A percentile compares a stretch with the other conserved stretches of the same genome.
These are phyloP conservation scores for Falco columbarius DNA, from an alignment of 2,797 vertebrate genomes.

Conservation along the genomic window DNA sequence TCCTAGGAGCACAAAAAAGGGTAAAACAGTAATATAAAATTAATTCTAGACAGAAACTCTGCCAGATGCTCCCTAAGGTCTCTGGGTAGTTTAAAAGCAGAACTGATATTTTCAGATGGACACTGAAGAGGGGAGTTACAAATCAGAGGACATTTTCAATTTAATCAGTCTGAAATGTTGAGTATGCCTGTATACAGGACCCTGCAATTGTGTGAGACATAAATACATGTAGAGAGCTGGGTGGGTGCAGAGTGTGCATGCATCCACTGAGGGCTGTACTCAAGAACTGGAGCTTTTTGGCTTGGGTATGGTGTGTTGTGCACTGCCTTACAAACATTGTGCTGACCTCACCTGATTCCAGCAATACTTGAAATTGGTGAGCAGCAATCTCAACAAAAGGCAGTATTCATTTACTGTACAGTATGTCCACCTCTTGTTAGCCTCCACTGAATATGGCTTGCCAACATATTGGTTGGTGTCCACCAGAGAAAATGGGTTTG, in stretches of 20 bases:
- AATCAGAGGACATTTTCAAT: background rate
- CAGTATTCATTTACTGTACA: background rate
- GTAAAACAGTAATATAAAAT: background rate
- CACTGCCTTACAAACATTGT: background rate
- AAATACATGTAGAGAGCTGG: background rate
- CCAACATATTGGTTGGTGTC: background rate
- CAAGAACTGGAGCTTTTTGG: background rate
- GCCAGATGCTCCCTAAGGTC: background rate
- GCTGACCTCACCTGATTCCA: background rate
- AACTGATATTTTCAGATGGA: background rate
- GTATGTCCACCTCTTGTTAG: background rate
- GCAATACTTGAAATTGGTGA: rapidly evolving
- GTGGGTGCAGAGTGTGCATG: background rate
- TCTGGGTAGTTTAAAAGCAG: background rate
- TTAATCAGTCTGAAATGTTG: background rate
- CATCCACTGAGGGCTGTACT: rapidly evolving
- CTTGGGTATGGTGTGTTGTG: background rate
- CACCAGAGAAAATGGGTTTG: background rate
- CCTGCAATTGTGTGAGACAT: background rate
- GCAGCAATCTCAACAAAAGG: background rate
- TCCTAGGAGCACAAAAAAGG: background rate
- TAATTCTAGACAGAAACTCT: background rate
- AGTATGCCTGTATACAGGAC: background rate
- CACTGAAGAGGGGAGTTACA: background rate
- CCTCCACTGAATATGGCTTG: background rate